Base-by-base conservation (phyloP, 2,888 invertebrate genomes). In the Patella ulyssiponensis region DNA sequence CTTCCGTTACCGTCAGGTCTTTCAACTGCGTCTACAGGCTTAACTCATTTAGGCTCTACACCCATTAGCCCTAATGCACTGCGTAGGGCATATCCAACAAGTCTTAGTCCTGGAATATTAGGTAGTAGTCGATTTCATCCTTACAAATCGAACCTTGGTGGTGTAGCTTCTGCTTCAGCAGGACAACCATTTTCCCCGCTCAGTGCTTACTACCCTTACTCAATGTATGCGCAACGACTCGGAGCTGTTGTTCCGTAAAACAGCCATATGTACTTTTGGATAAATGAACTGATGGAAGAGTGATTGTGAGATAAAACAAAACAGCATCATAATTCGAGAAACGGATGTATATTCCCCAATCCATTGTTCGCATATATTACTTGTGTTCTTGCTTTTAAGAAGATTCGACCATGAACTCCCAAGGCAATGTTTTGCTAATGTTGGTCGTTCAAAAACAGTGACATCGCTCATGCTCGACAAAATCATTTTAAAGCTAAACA, bases 51-150 rank as follows among this genome's bases (percentile, higher is more conserved):
- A 76, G 52, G 71, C 15, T 74, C 82, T 33, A 71, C 77, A 14
- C 82, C 84, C 9, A 85, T 89, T 9, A 90, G 90, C 77, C 89
- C 95, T 77, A 95, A 95, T n/a, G 95, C 96, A 0, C 92, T 96
- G 44, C 95, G 96, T 86, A 94, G 95, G 77, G 85, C 95, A 75
- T 97, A 97, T 91, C 90, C 97, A 7, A 97, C 96, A 94, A 97
- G 97, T 83, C 85, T 92, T 70, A 92, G 92, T 23, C 97, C 97
- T 7, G 64, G 64, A 64, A 85, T 90, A n/a, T 93, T 97, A 82
- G 95, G 96, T 4, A 96, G 96, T 15, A 95, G 95, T 77, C 94
- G 98, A 86, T 98, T 97, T 91, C 98, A 98, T 92, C 98, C 98
- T 0, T 98, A 98, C 80, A 98, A 98, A 91, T 96, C 96, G 7